A percentile compares a stretch with the other conserved stretches of the same genome.
Evolutionary conservation across 2,888 invertebrate species (phyloP).

Genomic region (Oscheius onirici): DNA sequence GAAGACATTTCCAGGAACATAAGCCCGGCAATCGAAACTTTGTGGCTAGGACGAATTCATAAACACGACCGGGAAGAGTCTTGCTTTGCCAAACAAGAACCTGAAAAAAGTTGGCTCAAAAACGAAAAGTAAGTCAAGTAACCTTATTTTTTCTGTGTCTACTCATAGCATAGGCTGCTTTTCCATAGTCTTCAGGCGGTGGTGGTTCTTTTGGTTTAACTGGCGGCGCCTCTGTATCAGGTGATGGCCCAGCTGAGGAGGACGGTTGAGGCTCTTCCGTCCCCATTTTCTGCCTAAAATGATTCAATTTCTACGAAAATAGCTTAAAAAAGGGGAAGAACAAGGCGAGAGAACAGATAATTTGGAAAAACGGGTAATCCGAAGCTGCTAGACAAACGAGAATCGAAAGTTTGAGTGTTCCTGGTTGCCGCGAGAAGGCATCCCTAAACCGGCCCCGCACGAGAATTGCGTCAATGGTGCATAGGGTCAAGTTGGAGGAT

Average conservation of each 20-base stretch:
- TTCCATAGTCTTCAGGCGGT: conserved; percentile 13
- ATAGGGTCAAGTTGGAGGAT: not conserved
- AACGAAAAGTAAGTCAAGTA: not conserved
- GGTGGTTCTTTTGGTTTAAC: not conserved
- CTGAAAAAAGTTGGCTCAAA: not conserved
- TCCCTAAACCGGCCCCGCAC: not conserved
- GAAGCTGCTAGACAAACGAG: too few relatives aligned
- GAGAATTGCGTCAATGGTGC: conserved; percentile 12
- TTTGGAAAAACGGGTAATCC: too few relatives aligned
- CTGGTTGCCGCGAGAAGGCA: too few relatives aligned
- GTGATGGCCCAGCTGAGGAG: not conserved
- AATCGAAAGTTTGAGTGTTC: too few relatives aligned
- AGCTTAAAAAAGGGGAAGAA: too few relatives aligned
- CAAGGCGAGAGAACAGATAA: too few relatives aligned
- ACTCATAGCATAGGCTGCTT: conserved; percentile 29
- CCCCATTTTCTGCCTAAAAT: not conserved
- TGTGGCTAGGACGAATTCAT: conserved; percentile 32
- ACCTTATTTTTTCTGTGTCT: conserved; percentile 35
- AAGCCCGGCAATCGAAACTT: conserved; percentile 27
- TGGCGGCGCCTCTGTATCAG: not conserved
- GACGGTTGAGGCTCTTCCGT: not conserved
- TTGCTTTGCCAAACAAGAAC: conserved; percentile 33
- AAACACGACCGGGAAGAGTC: conserved; percentile 18
- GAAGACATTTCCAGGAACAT: conserved; percentile 30
- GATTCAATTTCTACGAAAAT: not conserved